These are phyloP conservation scores for Echiichthys vipera DNA, from an alignment of 2,797 vertebrate species.

Conservation along the genomic window DNA sequence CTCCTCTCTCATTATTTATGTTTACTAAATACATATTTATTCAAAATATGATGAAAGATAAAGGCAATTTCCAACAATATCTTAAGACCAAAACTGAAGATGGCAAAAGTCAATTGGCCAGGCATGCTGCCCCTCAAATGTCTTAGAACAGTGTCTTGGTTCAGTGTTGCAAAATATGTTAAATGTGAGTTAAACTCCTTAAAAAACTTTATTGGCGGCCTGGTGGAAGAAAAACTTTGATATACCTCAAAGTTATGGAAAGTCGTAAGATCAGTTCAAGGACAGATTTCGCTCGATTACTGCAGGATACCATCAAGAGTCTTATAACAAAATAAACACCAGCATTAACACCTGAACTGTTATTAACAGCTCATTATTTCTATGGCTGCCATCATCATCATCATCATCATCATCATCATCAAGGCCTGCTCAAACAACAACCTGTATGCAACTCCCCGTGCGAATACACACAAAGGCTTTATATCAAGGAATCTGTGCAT, in stretches of 20 bases:
- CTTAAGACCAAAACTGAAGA: background rate
- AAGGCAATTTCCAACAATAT: background rate
- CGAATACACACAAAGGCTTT: conserved; percentile 4
- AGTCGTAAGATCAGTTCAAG: background rate
- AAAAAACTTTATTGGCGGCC: background rate
- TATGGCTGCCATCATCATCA: background rate
- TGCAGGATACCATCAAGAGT: background rate
- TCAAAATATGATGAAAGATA: background rate
- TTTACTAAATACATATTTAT: background rate
- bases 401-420: background rate
- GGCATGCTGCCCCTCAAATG: background rate
- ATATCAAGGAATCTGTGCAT: conserved; percentile 17
- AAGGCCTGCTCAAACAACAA: background rate
- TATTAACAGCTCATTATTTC: conserved; percentile 3
- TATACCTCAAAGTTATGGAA: no score
- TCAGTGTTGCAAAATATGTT: background rate
- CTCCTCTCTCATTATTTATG: background rate
- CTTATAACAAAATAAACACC: background rate
- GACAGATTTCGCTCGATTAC: background rate
- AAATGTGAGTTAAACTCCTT: background rate
- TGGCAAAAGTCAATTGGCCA: background rate
- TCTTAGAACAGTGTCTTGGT: background rate
- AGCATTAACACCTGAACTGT: background rate
- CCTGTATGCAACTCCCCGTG: background rate
- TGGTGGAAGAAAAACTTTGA: background rate